Evolutionary conservation across 1,140 invertebrate species (phyloP).

Genomic region (Campoletis sonorensis): DNA sequence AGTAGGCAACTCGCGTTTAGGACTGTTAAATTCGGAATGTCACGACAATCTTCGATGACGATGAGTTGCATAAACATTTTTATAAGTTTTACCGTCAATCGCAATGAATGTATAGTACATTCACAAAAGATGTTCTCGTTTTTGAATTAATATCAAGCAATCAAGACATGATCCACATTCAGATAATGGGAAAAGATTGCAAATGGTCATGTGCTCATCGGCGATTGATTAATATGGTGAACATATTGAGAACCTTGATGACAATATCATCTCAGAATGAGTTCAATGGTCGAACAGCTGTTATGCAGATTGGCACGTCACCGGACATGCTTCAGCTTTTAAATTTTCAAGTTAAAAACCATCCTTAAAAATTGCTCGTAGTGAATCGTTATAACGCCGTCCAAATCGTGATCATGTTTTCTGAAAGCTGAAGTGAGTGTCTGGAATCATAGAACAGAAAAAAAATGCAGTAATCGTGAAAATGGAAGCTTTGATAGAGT

Average conservation of each 20-base stretch:
- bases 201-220: neutral
- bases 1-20: neutral
- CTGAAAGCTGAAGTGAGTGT: slow-evolving; percentile 93
- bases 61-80: neutral
- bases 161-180: neutral
- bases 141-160: too few relatives aligned
- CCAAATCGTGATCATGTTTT: slow-evolving; percentile 93
- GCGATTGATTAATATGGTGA: neutral
- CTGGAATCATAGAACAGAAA: slow-evolving; percentile 79
- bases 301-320: neutral
- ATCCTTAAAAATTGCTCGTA: slow-evolving; percentile 98
- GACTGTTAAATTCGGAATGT: slow-evolving; percentile 11
- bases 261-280: neutral
- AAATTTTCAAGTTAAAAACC: slow-evolving; percentile 95
- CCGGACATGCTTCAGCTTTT: neutral
- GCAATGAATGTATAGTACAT: too few relatives aligned
- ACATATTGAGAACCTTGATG: neutral
- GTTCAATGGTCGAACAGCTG: too few relatives aligned
- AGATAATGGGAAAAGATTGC: neutral
- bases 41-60: neutral
- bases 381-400: slow-evolving; percentile 96
- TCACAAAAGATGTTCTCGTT: too few relatives aligned
- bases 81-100: neutral
- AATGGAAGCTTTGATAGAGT: neutral
- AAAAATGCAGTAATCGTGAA: slow-evolving; percentile 15